phyloP scores from a whole-genome alignment of 2,113 vertebrate genomes.

The Boleophthalmus pectinirostris region DNA sequence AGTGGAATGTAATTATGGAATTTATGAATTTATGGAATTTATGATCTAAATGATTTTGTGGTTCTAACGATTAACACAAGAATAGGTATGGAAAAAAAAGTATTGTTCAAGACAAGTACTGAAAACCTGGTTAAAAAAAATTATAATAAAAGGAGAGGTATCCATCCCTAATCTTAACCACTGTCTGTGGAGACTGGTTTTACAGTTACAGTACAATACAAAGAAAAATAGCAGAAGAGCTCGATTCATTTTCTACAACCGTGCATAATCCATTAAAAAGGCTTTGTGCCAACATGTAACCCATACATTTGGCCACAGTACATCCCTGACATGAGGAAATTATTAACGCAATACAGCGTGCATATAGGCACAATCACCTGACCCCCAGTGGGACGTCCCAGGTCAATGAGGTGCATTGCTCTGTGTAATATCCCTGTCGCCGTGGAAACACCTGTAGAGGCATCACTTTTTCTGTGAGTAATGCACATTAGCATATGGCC shows the following conservation, averaged over 20 bases:
- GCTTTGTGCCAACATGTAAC: conserved; percentile 32
- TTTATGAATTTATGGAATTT: too few relatives aligned
- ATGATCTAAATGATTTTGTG: too few relatives aligned
- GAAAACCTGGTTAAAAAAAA: too few relatives aligned
- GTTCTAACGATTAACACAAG: too few relatives aligned
- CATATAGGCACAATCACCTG: conserved; percentile 35
- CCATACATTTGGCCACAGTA: conserved; percentile 26
- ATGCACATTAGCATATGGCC: conserved; percentile 62
- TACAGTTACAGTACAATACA: not conserved
- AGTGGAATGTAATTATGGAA: too few relatives aligned
- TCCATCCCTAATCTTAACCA: not conserved
- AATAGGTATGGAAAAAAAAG: too few relatives aligned
- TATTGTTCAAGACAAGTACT: too few relatives aligned
- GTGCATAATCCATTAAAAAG: conserved; percentile 22
- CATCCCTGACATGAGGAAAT: conserved; percentile 41
- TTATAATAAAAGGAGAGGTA: too few relatives aligned
- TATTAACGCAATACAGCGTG: conserved; percentile 43
- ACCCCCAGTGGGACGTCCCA: conserved; percentile 28
- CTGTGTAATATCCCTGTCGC: conserved; percentile 49
- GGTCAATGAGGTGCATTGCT: conserved; percentile 52
- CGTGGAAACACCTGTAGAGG: conserved; percentile 59
- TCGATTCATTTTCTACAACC: not conserved
- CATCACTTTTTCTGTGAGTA: conserved; percentile 46
- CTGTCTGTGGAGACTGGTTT: not conserved
- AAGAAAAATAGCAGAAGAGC: not conserved